These are phyloP conservation scores for Hiodon tergisus DNA, from an alignment of 2,113 vertebrate species.

Conservation along the genomic window DNA sequence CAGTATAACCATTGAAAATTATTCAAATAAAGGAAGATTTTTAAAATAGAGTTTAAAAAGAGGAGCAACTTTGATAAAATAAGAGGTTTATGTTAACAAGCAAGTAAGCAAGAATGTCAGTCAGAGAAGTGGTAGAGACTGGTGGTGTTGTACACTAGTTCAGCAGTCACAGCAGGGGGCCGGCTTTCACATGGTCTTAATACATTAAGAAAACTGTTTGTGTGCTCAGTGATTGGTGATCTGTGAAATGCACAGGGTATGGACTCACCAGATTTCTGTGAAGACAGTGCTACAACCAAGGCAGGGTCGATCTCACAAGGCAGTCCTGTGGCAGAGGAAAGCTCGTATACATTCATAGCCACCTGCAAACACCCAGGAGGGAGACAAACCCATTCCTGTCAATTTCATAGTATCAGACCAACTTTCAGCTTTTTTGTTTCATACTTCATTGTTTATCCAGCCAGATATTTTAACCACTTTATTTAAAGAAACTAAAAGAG, in stretches of 20 bases:
- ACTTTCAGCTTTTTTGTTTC: too few species aligned
- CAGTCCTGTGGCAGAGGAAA: constrained; percentile 92
- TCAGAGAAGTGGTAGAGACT: background rate
- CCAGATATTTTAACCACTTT: too few species aligned
- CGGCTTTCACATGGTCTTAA: background rate
- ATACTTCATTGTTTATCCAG: too few species aligned
- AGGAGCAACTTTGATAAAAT: too few species aligned
- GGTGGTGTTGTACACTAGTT: background rate
- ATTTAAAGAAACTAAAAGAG: too few species aligned
- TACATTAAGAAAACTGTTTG: background rate
- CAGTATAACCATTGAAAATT: too few species aligned
- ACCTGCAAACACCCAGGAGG: constrained; percentile 62
- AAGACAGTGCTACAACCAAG: constrained; percentile 91
- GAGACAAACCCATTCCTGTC: background rate
- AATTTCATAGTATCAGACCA: background rate
- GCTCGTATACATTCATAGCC: constrained; percentile 98
- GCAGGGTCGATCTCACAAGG: constrained; percentile 97
- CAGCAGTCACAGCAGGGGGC: background rate
- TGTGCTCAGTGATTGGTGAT: background rate
- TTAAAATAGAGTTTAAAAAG: too few species aligned
- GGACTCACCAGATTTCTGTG: constrained; percentile 87
- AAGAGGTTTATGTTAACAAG: too few species aligned
- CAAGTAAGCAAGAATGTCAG: too few species aligned
- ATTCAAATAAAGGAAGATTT: too few species aligned
- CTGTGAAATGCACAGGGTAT: background rate